Conservation (phyloP, 2,113 vertebrate genomes). For the Tupaia chinensis region DNA sequence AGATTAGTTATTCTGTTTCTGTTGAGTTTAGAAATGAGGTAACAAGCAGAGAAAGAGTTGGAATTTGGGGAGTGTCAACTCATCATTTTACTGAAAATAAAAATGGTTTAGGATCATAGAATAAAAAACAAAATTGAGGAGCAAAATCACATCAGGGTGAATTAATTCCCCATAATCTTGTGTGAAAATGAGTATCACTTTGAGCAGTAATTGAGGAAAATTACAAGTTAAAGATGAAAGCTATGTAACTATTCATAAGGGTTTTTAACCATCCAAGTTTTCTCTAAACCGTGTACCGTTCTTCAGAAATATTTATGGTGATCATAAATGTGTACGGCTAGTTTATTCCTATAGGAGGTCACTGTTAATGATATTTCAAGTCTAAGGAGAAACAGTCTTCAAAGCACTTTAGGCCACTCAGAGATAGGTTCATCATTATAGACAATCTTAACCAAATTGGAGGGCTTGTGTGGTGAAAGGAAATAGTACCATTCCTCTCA, state of each 20-base stretch:
- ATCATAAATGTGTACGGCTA: neutral
- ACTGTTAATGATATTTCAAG: neutral
- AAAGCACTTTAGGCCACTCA: neutral
- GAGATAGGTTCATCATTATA: neutral
- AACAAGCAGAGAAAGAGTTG: neutral
- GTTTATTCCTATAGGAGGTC: neutral
- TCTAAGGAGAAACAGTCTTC: neutral
- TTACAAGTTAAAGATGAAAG: neutral
- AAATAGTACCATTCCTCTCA: neutral
- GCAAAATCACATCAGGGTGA: neutral
- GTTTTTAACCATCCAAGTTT: constrained; percentile 5
- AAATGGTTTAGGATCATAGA: neutral
- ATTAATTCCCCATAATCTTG: neutral
- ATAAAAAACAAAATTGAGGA: neutral
- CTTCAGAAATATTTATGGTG: neutral
- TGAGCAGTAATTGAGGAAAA: neutral
- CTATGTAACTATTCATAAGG: neutral
- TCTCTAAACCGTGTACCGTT: neutral
- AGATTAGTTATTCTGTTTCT: neutral
- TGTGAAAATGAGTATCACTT: neutral
- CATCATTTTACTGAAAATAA: neutral
- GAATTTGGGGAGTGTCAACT: neutral
- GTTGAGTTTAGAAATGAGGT: neutral
- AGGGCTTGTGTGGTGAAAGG: neutral
- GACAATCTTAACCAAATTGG: neutral